These are phyloP conservation scores for Zoroaster sp. DNA, from an alignment of 53 echinoderm and acorn worm species.

Conservation along the genomic window DNA sequence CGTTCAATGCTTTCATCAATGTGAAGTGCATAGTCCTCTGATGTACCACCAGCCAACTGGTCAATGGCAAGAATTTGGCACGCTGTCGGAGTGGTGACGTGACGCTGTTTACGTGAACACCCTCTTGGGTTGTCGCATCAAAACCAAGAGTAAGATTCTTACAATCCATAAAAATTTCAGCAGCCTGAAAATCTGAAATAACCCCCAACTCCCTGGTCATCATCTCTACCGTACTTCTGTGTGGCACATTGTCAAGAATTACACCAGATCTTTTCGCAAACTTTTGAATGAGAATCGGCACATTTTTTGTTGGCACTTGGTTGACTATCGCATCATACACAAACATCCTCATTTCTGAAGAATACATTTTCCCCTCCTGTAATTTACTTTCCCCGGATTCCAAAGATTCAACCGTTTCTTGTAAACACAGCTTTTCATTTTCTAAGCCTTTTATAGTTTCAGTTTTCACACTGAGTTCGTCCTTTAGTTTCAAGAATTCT, in stretches of 20 bases:
- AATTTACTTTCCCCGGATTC: not conserved
- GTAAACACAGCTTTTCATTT: no score
- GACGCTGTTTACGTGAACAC: not conserved
- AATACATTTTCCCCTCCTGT: constrained; percentile 39
- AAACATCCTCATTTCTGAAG: not conserved
- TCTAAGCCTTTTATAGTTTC: not conserved
- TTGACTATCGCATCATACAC: constrained; percentile 36
- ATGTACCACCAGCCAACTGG: not conserved
- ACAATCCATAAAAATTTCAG: constrained; percentile 5
- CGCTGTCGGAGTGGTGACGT: not conserved
- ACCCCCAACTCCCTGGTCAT: constrained; percentile 22
- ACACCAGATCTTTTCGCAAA: not conserved
- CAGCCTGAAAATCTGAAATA: constrained; percentile 10
- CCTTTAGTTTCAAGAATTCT: not conserved
- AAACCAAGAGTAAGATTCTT: constrained; percentile 50
- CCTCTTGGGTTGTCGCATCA: constrained; percentile 43
- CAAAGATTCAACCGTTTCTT: not conserved
- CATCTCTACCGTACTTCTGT: constrained; percentile 41
- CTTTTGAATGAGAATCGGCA: constrained; percentile 25
- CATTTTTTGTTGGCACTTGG: constrained; percentile 47
- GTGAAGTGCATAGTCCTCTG: not conserved
- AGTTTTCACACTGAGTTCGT: not conserved
- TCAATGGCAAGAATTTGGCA: not conserved
- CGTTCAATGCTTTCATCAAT: not conserved
- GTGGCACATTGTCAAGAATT: not conserved